Percentiles rank a stretch among this genome's conserved stretches.
Evolutionary conservation across 1,140 invertebrate genomes (phyloP).

Genomic region (Drosophila orosa): DNA sequence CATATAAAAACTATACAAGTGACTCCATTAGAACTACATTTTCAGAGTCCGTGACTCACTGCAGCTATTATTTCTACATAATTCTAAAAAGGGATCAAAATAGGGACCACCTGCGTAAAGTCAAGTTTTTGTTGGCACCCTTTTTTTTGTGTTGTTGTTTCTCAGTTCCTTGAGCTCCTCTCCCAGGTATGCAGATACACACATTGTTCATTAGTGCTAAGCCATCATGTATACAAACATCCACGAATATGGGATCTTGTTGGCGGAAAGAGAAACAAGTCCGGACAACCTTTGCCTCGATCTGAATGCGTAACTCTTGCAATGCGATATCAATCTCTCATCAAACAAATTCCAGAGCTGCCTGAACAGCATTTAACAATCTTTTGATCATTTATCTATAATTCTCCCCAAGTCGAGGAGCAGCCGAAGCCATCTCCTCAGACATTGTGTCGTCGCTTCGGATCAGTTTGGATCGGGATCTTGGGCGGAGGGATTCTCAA

Average conservation of each 20-base stretch:
- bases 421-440: constrained; percentile 40
- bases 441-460: constrained; percentile 62
- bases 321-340: constrained; percentile 72
- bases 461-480: constrained; percentile 22
- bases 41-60: constrained; percentile 14
- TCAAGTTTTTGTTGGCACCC: constrained; percentile 15
- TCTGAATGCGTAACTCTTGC: constrained; percentile 66
- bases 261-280: constrained; percentile 32
- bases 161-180: constrained; percentile 1
- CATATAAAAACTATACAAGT: not conserved
- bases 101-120: constrained; percentile 33
- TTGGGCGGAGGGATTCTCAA: constrained; percentile 36
- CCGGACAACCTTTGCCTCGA: constrained; percentile 27
- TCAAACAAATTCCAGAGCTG: constrained; percentile 76
- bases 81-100: constrained; percentile 11
- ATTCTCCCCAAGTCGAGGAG: constrained; percentile 20
- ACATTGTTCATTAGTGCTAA: constrained; percentile 45
- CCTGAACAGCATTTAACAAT: constrained; percentile 79
- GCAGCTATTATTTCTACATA: constrained; percentile 18
- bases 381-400: constrained; percentile 69
- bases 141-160: not conserved
- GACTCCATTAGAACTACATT: not conserved
- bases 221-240: constrained; percentile 43
- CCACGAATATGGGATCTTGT: constrained; percentile 21
- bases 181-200: constrained; percentile 38